These are phyloP conservation scores for Drosophila arawakana DNA, from an alignment of 1,140 invertebrate genomes.

Conservation along the genomic window DNA sequence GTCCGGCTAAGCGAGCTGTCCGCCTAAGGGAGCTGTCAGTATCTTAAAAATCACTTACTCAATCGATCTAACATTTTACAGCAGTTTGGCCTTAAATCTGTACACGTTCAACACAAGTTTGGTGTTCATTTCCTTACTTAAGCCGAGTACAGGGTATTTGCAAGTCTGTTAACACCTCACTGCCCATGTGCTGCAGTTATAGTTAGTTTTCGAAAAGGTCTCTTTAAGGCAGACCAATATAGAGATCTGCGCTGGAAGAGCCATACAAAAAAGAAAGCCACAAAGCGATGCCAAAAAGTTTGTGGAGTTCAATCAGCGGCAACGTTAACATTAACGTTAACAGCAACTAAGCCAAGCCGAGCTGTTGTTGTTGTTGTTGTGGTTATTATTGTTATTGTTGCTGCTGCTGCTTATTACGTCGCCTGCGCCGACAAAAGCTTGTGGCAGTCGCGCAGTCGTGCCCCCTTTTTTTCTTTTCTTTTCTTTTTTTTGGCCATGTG, in stretches of 20 bases:
- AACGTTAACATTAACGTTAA: conserved; percentile 14
- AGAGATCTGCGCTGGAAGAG: not conserved
- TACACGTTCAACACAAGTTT: too few species aligned
- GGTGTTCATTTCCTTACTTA: too few species aligned
- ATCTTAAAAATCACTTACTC: too few species aligned
- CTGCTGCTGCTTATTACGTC: conserved; percentile 63
- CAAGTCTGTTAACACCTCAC: not conserved
- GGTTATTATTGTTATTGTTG: conserved; percentile 10
- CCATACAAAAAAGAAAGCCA: conserved; percentile 40
- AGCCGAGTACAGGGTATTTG: conserved; percentile 7
- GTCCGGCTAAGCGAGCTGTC: too few species aligned
- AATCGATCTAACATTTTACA: too few species aligned
- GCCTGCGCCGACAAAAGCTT: conserved; percentile 41
- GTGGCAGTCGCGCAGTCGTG: conserved; percentile 65
- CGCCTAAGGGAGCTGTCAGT: too few species aligned
- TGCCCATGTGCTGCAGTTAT: conserved; percentile 16
- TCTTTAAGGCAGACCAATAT: conserved; percentile 3
- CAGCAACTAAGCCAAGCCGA: conserved; percentile 53
- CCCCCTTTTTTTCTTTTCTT: conserved; percentile 54
- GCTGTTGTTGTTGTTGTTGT: conserved; percentile 2
- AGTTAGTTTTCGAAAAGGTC: conserved; percentile 25
- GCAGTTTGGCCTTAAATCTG: too few species aligned
- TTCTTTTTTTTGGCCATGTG: conserved; percentile 64
- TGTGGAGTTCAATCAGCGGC: conserved; percentile 39
- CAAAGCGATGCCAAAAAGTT: conserved; percentile 32